Evolutionary conservation across 1,140 invertebrate species (phyloP), one percentile per base, ranked within the genome.

Genomic region (Aphelenchoides fujianensis): DNA sequence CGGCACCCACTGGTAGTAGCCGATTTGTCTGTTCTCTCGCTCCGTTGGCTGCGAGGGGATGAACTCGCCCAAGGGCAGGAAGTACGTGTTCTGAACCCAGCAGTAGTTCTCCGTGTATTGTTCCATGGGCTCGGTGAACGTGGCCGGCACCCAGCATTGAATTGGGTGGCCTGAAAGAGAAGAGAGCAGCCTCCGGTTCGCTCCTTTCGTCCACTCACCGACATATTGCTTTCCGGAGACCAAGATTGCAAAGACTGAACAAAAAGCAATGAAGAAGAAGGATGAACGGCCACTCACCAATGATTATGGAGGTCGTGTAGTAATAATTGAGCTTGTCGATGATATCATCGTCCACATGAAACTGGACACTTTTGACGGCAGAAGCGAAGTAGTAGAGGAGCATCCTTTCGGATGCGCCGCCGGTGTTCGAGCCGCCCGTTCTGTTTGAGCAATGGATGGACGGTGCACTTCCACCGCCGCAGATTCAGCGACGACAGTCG

Each of bases 21-120:
- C 82, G 83, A 96, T 92, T 19, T 66, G 63, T 12, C 63, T 12
- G 7, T 66, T 66, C 63, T 66, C 63, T 35, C 93, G 85, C 97
- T 97, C 0, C 97, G 87, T 55, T 93, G 88, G 81, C 91, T 91
- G 85, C 96, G 95, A 41, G 92, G 87, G 69, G 89, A 87, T 0
- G 92, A 92, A 1, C 94, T 93, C 19, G 95, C 90, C 0, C 92
- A 90, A 75, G 91, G 90, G 0, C 93, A 92, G 73, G 77, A 87
- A 69, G 91, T 90, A 81, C 93, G 97, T 16, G 91, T 91, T 81
- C 92, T 92, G 12, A 89, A 87, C 95, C 95, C 98, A 72, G 92
- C 91, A 86, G 64, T 82, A 83, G 70, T 84, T 83, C 69, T 83
- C 82, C 31, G 82, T 83, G 67, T 83, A 83, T 70, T 83, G 83